A percentile compares a stretch with the other conserved stretches of the same genome.
Evolutionary conservation across 2,797 vertebrate species (phyloP).

Genomic region (Anolis apletophallus): DNA sequence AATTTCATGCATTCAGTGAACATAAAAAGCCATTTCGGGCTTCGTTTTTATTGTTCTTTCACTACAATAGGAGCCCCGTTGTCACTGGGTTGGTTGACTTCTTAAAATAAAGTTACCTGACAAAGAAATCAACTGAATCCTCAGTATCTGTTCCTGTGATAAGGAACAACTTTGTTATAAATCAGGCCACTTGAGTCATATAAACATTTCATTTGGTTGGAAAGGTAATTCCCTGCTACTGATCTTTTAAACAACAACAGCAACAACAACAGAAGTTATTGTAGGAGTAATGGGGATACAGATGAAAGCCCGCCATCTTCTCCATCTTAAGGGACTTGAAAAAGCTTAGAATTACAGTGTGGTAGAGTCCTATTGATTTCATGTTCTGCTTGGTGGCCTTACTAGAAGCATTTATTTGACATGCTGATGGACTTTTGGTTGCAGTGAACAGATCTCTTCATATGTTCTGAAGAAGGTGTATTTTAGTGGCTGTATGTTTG

Average conservation of each 20-base stretch:
- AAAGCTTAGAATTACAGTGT: not conserved
- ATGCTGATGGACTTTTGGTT: not conserved
- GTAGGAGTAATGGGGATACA: not conserved
- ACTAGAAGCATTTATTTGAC: not conserved
- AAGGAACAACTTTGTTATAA: not conserved
- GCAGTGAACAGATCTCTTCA: too few relatives aligned
- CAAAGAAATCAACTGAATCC: not conserved
- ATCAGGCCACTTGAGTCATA: conserved; percentile 8
- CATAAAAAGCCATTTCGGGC: conserved; percentile 12
- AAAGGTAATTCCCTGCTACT: not conserved
- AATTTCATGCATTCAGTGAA: conserved; percentile 38
- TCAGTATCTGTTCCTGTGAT: not conserved
- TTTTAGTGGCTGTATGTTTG: not conserved
- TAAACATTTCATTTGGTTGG: not conserved
- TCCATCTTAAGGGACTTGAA: too few relatives aligned
- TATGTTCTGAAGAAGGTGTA: not conserved
- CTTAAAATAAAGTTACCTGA: not conserved
- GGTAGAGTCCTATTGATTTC: not conserved
- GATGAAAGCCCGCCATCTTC: not conserved
- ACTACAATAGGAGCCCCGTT: conserved; percentile 2
- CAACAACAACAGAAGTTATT: not conserved
- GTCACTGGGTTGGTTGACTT: not conserved
- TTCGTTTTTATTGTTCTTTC: conserved; percentile 6
- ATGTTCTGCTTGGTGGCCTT: not conserved
- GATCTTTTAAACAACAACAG: not conserved